Percentiles rank a stretch among this genome's conserved stretches.
Evolutionary conservation across 2,888 invertebrate species (phyloP).

Genomic region (Chamaedrilus cognettii): DNA sequence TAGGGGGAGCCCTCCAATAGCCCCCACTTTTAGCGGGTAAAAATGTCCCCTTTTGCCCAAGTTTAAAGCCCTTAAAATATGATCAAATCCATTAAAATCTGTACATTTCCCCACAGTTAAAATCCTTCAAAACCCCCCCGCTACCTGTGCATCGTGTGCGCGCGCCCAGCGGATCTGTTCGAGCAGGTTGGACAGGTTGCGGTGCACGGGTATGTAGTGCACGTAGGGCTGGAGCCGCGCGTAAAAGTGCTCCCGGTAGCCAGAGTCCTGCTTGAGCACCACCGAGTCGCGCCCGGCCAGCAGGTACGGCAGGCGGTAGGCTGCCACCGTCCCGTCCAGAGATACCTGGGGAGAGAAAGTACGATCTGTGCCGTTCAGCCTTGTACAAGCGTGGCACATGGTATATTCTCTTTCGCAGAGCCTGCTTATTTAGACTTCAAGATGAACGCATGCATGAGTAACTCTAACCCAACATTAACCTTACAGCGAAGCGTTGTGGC

Average conservation of each 20-base stretch:
- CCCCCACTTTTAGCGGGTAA: not conserved
- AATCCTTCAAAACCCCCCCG: constrained; percentile 38
- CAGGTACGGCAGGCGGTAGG: constrained; percentile 90
- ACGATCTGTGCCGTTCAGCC: too few relatives aligned
- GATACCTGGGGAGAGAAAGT: too few relatives aligned
- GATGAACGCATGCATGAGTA: too few relatives aligned
- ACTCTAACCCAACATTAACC: too few relatives aligned
- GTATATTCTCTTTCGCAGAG: too few relatives aligned
- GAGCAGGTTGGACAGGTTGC: constrained; percentile 78
- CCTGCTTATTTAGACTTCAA: too few relatives aligned
- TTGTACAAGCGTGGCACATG: too few relatives aligned
- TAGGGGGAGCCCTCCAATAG: too few relatives aligned
- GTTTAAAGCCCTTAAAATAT: not conserved
- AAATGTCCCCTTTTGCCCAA: not conserved
- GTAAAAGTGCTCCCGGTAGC: constrained; percentile 96
- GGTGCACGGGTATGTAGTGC: constrained; percentile 82
- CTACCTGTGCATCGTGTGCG: constrained; percentile 54
- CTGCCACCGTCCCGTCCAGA: constrained; percentile 96
- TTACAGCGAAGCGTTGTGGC: too few relatives aligned
- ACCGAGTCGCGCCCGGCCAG: constrained; percentile 84
- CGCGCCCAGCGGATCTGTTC: constrained; percentile 67
- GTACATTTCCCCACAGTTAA: not conserved
- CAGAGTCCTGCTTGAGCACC: constrained; percentile 88
- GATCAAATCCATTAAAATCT: not conserved
- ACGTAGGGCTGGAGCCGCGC: constrained; percentile 71